Evolutionary conservation across 1,140 invertebrate species (phyloP), one percentile per base, ranked within the genome.

Genomic region (Andricus grossulariae): DNA sequence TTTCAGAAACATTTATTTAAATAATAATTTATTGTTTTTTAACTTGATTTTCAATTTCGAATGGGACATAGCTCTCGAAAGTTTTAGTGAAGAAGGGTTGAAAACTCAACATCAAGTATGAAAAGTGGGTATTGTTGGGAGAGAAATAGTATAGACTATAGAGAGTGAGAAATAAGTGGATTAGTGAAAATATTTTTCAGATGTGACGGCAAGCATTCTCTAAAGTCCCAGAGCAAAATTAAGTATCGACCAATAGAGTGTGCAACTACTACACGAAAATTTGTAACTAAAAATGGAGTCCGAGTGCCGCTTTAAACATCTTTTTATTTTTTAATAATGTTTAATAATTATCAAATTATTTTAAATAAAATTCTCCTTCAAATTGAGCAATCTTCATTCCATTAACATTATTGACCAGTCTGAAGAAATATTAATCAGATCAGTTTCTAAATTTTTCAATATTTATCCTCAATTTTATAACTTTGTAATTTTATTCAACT

Each of bases 261-360:
- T 85, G 85, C 85, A 86, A 77, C 83, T 84, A 85, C 85, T 79
- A 70, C 50, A 84, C 76, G 5, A 39, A 7, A 66, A 7, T 32
- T 39, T 16, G 25, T 39, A 66, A 39, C 16, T 45, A 66, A 66
- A 25, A 60, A 60, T 32, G 57, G 57, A 66, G 57, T 32, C 57
- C 57, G 25, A 66, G 57, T 66, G 57, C 57, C 57, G 25, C 25
- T 66, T 66, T 13, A 15, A 54, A 15, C 21, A 32, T 32, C 21
- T 32, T 60, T 32, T 7, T 15, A 11, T 60, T 32, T 13, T 15
- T 0, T 15, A 4, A 7, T 21, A 21, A 57, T 19, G 1, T 45
- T 45, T 45, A 45, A 45, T 10, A 45, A 45, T 10, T 0, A 45
- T 45, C 8, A 45, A 45, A 45, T 45, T 10, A 0, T 45, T 45